Conservation (phyloP, 35 echinoderm and acorn worm genomes). For the Ophiothrix spiculata region DNA sequence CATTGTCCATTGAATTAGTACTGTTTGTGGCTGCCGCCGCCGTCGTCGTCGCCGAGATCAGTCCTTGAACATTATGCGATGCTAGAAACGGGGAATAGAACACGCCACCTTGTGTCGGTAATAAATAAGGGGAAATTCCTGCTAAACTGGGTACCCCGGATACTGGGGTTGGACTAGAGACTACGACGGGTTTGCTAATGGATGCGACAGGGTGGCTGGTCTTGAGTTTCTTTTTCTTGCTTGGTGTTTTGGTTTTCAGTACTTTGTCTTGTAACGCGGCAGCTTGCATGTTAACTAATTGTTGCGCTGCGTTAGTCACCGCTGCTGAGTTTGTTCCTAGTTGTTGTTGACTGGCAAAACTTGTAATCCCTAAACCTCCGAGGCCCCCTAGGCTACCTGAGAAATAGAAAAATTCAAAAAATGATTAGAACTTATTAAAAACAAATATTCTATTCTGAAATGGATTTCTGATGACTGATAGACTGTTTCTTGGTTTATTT, state of each 20-base stretch:
- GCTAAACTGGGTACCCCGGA: constrained; percentile 16
- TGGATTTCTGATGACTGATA: too few relatives aligned
- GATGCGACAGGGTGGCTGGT: not conserved
- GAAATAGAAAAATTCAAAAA: not conserved
- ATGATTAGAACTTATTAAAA: too few relatives aligned
- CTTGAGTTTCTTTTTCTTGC: not conserved
- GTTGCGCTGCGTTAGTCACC: not conserved
- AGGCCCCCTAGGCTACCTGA: not conserved
- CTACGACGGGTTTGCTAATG: not conserved
- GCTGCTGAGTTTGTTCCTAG: not conserved
- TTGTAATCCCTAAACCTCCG: not conserved
- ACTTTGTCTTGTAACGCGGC: not conserved
- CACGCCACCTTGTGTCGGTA: constrained; percentile 65
- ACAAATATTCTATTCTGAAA: too few relatives aligned
- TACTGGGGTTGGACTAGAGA: not conserved
- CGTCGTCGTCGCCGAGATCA: not conserved
- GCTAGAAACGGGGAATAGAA: constrained; percentile 87
- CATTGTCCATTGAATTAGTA: not conserved
- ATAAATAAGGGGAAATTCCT: constrained; percentile 66
- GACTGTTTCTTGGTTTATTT: too few relatives aligned
- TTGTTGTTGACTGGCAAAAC: not conserved
- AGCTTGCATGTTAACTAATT: not conserved
- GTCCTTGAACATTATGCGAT: constrained; percentile 41
- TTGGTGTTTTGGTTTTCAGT: not conserved
- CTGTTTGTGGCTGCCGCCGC: not conserved